Conservation (phyloP, 1,140 invertebrate species). For the Tetragonula clypearis region DNA sequence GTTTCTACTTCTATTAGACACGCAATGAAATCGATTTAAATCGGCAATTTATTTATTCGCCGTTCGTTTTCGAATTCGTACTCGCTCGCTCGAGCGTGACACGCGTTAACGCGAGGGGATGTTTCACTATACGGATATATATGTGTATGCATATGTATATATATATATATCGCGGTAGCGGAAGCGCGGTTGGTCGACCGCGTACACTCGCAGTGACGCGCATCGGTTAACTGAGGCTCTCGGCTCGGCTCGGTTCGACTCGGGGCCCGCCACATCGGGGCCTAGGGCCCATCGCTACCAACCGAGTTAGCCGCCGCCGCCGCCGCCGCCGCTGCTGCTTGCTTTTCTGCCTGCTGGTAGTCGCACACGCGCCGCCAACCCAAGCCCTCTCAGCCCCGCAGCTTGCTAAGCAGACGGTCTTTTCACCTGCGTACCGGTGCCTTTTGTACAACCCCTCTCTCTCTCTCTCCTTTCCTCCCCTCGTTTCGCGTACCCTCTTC, state of each 20-base stretch:
- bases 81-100: not conserved
- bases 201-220: conserved; percentile 70
- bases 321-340: not conserved
- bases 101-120: not conserved
- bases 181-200: conserved; percentile 13
- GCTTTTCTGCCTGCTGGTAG: conserved; percentile 42
- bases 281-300: conserved; percentile 43
- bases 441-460: conserved; percentile 56
- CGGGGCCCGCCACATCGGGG: conserved; percentile 49
- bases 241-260: conserved; percentile 48
- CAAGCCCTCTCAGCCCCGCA: conserved; percentile 48
- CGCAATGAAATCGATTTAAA: not conserved
- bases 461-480: not conserved
- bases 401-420: conserved; percentile 65
- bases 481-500: not conserved
- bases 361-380: conserved; percentile 54
- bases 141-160: too few species aligned
- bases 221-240: conserved; percentile 76
- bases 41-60: not conserved
- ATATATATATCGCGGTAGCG: not conserved
- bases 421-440: conserved; percentile 64
- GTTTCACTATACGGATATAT: not conserved
- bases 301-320: conserved; percentile 19
- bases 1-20: not conserved
- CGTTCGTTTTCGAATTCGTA: not conserved